Conservation (phyloP, 2,888 invertebrate genomes). For the Yponomeuta malinellus region DNA sequence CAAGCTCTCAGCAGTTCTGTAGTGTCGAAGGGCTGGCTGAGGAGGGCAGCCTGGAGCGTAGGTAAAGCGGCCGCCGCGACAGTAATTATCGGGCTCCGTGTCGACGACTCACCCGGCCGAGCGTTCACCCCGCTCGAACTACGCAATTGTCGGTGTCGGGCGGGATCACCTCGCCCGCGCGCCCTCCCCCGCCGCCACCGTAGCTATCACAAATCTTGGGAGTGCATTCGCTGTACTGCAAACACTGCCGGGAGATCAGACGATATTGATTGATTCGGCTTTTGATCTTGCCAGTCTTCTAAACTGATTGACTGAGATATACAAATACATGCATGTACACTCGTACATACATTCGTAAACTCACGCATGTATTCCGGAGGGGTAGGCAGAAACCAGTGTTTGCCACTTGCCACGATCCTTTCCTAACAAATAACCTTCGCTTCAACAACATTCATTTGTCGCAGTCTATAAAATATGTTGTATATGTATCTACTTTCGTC, state of each 20-base stretch:
- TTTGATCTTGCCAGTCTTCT: not conserved
- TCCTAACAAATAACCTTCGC: too few species aligned
- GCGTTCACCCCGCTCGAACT: constrained; percentile 67
- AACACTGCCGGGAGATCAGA: not conserved
- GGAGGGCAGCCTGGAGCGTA: not conserved
- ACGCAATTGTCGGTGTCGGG: constrained; percentile 50
- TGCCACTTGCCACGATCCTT: too few species aligned
- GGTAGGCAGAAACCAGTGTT: too few species aligned
- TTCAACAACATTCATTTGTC: too few species aligned
- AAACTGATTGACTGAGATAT: not conserved
- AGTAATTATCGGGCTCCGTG: constrained; percentile 68
- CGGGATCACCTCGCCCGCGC: constrained; percentile 40
- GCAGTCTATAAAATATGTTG: too few species aligned
- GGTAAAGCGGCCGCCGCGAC: constrained; percentile 25
- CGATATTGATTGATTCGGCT: not conserved
- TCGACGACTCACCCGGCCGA: constrained; percentile 67
- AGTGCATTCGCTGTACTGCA: constrained; percentile 21
- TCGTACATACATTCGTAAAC: too few species aligned
- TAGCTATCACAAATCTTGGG: constrained; percentile 54
- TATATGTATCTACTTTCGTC: too few species aligned
- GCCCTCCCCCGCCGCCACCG: constrained; percentile 18
- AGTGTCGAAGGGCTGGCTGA: not conserved
- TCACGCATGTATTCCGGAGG: too few species aligned
- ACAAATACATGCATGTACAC: too few species aligned
- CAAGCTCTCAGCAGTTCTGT: not conserved